Conservation (phyloP, 2,888 invertebrate species). For the Schrankia costaestrigalis region DNA sequence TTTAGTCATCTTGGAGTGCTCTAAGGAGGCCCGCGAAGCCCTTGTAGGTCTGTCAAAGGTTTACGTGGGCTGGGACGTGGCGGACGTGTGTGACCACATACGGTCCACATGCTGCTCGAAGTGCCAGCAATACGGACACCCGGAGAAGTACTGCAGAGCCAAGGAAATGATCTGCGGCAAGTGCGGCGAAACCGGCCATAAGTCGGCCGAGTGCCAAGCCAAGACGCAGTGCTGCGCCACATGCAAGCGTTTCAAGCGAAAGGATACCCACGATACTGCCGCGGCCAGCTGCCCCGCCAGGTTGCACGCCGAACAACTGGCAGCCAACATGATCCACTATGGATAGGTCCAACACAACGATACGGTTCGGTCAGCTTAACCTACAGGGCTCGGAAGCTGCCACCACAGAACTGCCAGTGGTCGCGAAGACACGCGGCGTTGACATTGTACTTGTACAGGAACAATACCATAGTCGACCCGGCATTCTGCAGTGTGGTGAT, state of each 20-base stretch:
- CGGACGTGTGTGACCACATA: slow-evolving; percentile 11
- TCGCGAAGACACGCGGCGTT: slow-evolving; percentile 5
- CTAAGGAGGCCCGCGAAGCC: neutral
- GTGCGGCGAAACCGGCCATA: slow-evolving; percentile 16
- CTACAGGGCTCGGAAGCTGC: slow-evolving; percentile 20
- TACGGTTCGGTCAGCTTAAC: slow-evolving; percentile 28
- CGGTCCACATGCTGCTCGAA: too few species aligned
- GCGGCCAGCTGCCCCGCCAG: slow-evolving; percentile 20
- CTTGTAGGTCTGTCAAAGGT: slow-evolving; percentile 5
- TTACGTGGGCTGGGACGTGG: slow-evolving; percentile 19
- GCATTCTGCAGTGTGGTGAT: neutral
- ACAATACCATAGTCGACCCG: slow-evolving; percentile 12
- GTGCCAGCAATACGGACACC: slow-evolving; percentile 40
- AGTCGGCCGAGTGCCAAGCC: slow-evolving; percentile 7
- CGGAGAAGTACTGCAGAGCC: slow-evolving; percentile 25
- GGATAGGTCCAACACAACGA: too few species aligned
- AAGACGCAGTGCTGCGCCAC: slow-evolving; percentile 24
- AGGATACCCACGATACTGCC: slow-evolving; percentile 17
- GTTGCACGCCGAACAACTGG: slow-evolving; percentile 12
- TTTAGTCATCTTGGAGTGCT: neutral
- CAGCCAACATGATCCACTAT: slow-evolving; percentile 7
- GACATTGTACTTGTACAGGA: slow-evolving; percentile 31
- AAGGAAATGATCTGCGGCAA: slow-evolving; percentile 12
- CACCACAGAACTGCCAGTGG: slow-evolving; percentile 21
- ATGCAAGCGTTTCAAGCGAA: slow-evolving; percentile 15